Evolutionary conservation across 2,113 vertebrate species (phyloP).

Genomic region (Tragelaphus buxtoni): DNA sequence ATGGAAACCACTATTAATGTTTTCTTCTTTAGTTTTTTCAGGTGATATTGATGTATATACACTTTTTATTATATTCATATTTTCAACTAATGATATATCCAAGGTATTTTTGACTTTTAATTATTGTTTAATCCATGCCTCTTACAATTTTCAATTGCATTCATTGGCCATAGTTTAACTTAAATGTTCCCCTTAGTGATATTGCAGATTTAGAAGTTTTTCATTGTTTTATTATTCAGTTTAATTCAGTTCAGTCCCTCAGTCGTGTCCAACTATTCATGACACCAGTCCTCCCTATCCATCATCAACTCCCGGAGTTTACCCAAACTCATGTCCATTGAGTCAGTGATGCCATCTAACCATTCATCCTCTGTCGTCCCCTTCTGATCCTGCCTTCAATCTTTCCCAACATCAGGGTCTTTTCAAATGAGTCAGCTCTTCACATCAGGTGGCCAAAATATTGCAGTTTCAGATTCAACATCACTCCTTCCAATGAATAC

Average conservation of each 20-base stretch:
- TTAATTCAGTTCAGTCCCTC: neutral
- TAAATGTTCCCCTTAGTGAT: neutral
- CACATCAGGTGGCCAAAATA: neutral
- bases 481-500: neutral
- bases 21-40: neutral
- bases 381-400: neutral
- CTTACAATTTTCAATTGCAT: neutral
- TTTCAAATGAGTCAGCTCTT: neutral
- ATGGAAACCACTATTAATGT: neutral
- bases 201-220: neutral
- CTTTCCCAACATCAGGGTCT: neutral
- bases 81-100: neutral
- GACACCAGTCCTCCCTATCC: neutral
- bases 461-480: neutral
- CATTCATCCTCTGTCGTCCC: rapidly evolving
- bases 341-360: neutral
- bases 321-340: neutral
- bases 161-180: neutral
- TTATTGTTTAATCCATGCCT: neutral
- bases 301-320: neutral
- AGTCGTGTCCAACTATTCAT: neutral
- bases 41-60: neutral
- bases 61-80: neutral
- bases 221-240: neutral
- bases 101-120: neutral